Evolutionary conservation across 2,113 vertebrate species (phyloP).

Genomic region (Anoplopoma fimbria): DNA sequence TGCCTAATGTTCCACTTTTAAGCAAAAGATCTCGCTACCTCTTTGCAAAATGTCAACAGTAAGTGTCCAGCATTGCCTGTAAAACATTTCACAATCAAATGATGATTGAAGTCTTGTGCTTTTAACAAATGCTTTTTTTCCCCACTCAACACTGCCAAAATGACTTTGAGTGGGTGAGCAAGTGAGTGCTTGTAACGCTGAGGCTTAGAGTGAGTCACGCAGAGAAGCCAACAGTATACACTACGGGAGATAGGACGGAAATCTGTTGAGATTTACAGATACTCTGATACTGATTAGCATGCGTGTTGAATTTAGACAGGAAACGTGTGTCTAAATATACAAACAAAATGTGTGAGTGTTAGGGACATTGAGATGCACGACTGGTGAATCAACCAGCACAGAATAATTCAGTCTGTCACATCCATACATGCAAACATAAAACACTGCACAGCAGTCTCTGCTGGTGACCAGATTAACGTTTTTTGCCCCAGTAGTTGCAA

Average conservation of each 20-base stretch:
- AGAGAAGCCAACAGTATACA: conserved; percentile 43
- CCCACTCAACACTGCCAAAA: conserved; percentile 33
- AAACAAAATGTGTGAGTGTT: conserved; percentile 10
- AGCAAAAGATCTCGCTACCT: not conserved
- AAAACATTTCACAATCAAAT: conserved; percentile 29
- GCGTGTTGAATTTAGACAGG: conserved; percentile 17
- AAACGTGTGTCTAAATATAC: conserved; percentile 23
- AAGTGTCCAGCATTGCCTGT: not conserved
- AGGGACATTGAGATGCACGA: not conserved
- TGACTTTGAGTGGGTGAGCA: conserved; percentile 68
- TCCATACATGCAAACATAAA: conserved; percentile 12
- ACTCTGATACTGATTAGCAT: conserved; percentile 42
- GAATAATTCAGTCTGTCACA: conserved; percentile 11
- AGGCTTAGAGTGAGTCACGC: conserved; percentile 63
- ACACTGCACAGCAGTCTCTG: conserved; percentile 18
- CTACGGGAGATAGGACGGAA: conserved; percentile 39
- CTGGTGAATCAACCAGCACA: conserved; percentile 11
- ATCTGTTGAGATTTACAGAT: conserved; percentile 50
- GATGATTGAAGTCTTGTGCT: conserved; percentile 34
- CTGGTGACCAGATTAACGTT: conserved; percentile 76
- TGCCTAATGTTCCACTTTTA: too few species aligned
- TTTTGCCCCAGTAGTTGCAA: conserved; percentile 68
- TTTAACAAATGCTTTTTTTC: conserved; percentile 27
- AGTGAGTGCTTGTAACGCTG: conserved; percentile 54
- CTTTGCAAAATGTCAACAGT: conserved; percentile 33